These are phyloP conservation scores for Dasypolia templi DNA, from an alignment of 2,888 invertebrate species.

Conservation along the genomic window DNA sequence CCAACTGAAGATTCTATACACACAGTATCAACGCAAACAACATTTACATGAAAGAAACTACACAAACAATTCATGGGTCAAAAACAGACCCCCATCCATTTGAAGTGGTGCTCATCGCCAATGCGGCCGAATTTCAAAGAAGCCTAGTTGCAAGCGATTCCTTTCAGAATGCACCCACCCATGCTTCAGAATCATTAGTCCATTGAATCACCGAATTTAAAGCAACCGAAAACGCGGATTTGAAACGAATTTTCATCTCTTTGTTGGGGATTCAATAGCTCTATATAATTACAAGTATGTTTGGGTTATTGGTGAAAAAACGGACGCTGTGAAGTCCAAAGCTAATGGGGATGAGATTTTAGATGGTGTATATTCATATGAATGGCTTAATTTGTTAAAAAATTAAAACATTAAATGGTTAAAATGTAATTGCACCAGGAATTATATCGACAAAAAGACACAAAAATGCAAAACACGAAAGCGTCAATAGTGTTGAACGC, in stretches of 20 bases:
- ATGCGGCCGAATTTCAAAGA: constrained; percentile 74
- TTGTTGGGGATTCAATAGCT: constrained; percentile 66
- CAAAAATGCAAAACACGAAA: constrained; percentile 38
- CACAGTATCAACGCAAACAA: constrained; percentile 59
- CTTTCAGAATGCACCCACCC: constrained; percentile 81
- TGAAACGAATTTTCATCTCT: constrained; percentile 67
- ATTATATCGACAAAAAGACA: constrained; percentile 23
- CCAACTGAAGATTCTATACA: constrained; percentile 43
- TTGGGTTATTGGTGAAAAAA: constrained; percentile 55
- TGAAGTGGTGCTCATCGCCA: constrained; percentile 68
- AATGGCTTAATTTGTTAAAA: not conserved
- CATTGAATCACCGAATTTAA: constrained; percentile 87
- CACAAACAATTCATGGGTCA: constrained; percentile 62
- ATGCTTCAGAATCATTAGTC: constrained; percentile 83
- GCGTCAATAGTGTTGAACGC: constrained; percentile 53
- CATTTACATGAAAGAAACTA: constrained; percentile 66
- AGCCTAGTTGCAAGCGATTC: constrained; percentile 76
- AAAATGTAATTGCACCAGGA: constrained; percentile 1
- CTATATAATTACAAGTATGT: constrained; percentile 62
- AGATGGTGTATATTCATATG: not conserved
- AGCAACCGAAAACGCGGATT: constrained; percentile 74
- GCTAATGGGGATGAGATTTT: constrained; percentile 20
- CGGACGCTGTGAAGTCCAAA: constrained; percentile 29
- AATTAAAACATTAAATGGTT: too few species aligned
- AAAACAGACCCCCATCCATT: constrained; percentile 67